Evolutionary conservation across 2,797 vertebrate species (phyloP).

Genomic region (Rousettus madagascariensis): DNA sequence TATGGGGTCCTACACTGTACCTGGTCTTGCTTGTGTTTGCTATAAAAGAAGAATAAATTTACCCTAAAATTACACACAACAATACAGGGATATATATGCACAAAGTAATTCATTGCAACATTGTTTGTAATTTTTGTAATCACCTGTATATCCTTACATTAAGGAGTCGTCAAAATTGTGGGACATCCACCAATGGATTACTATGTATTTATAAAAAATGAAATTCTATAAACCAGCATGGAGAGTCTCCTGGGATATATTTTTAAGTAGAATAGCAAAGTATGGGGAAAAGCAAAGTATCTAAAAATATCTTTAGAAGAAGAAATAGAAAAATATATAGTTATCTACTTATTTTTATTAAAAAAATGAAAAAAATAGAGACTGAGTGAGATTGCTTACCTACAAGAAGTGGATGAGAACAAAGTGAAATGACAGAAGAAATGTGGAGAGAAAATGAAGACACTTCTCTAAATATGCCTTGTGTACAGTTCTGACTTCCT

Average conservation of each 20-base stretch:
- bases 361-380: background rate
- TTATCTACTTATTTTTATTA: background rate
- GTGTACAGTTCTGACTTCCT: background rate
- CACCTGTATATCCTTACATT: background rate
- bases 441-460: background rate
- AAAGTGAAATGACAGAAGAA: background rate
- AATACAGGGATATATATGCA: background rate
- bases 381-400: background rate
- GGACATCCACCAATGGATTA: background rate
- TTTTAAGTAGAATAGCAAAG: background rate
- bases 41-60: background rate
- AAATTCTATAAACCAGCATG: background rate
- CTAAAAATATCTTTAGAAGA: background rate
- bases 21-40: background rate
- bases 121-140: background rate
- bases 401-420: background rate
- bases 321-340: background rate
- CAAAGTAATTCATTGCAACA: background rate
- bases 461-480: background rate
- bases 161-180: background rate
- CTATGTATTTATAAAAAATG: background rate
- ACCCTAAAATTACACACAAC: background rate
- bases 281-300: background rate
- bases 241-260: background rate
- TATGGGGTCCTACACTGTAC: too few relatives aligned